Conservation (phyloP, 2,888 invertebrate genomes). For the Caradrina kadenii region DNA sequence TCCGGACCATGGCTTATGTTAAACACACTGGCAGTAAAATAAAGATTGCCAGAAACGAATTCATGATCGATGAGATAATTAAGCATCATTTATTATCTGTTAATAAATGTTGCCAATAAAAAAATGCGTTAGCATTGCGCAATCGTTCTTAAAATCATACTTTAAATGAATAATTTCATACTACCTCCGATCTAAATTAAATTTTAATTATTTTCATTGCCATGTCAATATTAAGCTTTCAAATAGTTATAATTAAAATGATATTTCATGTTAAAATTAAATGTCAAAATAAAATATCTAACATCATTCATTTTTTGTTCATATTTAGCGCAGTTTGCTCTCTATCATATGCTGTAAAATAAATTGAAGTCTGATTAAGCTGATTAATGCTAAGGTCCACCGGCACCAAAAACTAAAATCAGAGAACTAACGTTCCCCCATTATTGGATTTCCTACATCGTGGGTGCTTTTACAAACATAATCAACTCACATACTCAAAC, state of each 20-base stretch:
- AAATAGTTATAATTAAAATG: slow-evolving; percentile 7
- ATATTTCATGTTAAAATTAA: slow-evolving; percentile 30
- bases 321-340: background rate
- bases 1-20: too few relatives aligned
- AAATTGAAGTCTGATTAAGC: too few relatives aligned
- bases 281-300: slow-evolving; percentile 13
- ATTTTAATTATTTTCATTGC: slow-evolving; percentile 11
- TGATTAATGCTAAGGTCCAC: too few relatives aligned
- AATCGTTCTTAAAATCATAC: background rate
- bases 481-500: too few relatives aligned
- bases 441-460: too few relatives aligned
- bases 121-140: background rate
- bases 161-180: slow-evolving; percentile 3
- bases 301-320: slow-evolving; percentile 1
- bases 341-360: too few relatives aligned
- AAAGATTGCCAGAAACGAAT: too few relatives aligned
- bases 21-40: too few relatives aligned
- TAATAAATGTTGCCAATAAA: slow-evolving; percentile 12
- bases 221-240: background rate
- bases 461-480: too few relatives aligned
- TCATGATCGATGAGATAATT: too few relatives aligned
- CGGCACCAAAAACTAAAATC: too few relatives aligned
- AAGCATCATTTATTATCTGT: background rate
- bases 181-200: background rate
- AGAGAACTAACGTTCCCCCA: too few relatives aligned